phyloP scores from a whole-genome alignment of 2,797 vertebrate genomes.

The Melopsittacus undulatus region DNA sequence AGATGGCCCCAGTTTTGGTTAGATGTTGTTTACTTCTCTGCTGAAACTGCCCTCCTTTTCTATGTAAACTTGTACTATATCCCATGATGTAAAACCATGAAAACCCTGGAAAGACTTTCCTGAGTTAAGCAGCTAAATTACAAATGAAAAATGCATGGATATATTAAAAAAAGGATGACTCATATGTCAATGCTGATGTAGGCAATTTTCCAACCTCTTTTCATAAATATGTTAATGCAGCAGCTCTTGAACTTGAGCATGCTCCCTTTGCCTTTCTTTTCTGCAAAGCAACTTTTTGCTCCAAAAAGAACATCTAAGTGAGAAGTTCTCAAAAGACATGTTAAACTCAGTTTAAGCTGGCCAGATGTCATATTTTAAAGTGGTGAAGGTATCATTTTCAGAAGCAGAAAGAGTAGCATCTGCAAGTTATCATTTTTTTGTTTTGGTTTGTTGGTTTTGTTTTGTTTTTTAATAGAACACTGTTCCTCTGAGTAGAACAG shows the following conservation, averaged over 20 bases:
- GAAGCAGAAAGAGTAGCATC: not conserved
- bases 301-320: not conserved
- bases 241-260: not conserved
- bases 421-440: not conserved
- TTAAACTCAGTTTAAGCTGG: not conserved
- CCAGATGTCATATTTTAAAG: not conserved
- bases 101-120: not conserved
- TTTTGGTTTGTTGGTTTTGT: not conserved
- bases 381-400: not conserved
- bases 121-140: not conserved
- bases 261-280: not conserved
- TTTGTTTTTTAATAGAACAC: not conserved
- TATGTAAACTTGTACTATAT: not conserved
- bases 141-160: not conserved
- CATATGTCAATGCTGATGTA: not conserved
- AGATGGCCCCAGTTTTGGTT: not conserved
- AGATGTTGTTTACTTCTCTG: not conserved
- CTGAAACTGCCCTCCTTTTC: not conserved
- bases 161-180: not conserved
- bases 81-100: not conserved
- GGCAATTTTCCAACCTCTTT: not conserved
- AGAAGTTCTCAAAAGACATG: not conserved
- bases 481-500: not conserved
- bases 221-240: not conserved
- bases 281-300: not conserved